Conservation (phyloP, 1,140 invertebrate genomes). For the Pteromalus puparum region DNA sequence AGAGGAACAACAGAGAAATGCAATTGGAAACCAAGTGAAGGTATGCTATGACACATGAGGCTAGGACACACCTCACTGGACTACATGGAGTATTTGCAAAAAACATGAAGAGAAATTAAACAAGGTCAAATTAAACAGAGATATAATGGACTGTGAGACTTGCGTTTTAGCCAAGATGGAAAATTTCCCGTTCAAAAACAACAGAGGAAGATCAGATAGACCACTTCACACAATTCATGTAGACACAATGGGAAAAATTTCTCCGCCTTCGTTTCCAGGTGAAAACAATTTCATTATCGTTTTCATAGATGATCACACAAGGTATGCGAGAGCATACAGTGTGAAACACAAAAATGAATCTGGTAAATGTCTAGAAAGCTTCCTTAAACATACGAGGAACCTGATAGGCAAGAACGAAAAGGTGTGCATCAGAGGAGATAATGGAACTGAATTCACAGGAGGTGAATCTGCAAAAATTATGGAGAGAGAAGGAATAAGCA, state of each 20-base stretch:
- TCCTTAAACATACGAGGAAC: conserved; percentile 46
- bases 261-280: conserved; percentile 48
- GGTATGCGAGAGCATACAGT: conserved; percentile 41
- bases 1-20: too few species aligned
- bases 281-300: conserved; percentile 44
- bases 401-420: conserved; percentile 48
- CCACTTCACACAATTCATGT: conserved; percentile 51
- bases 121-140: conserved; percentile 35
- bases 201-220: conserved; percentile 46
- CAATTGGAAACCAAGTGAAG: neutral
- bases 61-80: conserved; percentile 43
- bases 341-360: conserved; percentile 50
- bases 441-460: conserved; percentile 44
- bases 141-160: conserved; percentile 49
- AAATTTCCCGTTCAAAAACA: conserved; percentile 53
- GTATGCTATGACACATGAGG: conserved; percentile 35
- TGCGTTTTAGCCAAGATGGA: conserved; percentile 54
- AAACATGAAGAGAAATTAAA: conserved; percentile 38
- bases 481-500: conserved; percentile 47
- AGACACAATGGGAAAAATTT: conserved; percentile 51
- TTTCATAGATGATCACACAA: conserved; percentile 48
- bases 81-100: conserved; percentile 38
- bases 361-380: neutral
- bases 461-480: conserved; percentile 44
- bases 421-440: conserved; percentile 51